phyloP scores from a whole-genome alignment of 2,797 vertebrate species.

The Acanthopagrus latus region DNA sequence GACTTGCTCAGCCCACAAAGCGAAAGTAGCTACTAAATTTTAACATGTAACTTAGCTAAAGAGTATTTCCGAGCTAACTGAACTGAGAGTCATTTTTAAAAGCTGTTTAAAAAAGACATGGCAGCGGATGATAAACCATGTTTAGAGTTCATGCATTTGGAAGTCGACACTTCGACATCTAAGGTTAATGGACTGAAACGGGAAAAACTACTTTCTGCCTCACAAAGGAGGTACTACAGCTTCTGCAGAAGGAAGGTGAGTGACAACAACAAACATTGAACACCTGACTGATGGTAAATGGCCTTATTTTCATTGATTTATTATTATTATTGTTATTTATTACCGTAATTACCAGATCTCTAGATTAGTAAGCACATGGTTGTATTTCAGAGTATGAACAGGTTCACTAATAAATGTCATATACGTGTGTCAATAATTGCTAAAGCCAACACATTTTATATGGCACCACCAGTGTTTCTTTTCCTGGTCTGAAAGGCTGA shows the following conservation, averaged over 20 bases:
- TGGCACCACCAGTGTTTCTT: too few species aligned
- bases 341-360: too few species aligned
- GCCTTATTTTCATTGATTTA: neutral
- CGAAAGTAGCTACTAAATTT: neutral
- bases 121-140: conserved; percentile 38
- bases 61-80: neutral
- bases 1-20: neutral
- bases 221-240: conserved; percentile 83
- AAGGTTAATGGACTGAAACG: conserved; percentile 64
- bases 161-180: conserved; percentile 78
- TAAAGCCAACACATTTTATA: too few species aligned
- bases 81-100: neutral
- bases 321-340: neutral
- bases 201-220: conserved; percentile 82
- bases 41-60: neutral
- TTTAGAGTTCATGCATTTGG: conserved; percentile 77
- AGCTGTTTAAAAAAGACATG: conserved; percentile 50
- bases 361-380: neutral
- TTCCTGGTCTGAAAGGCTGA: too few species aligned
- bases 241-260: conserved; percentile 90
- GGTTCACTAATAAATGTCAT: too few species aligned
- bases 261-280: neutral
- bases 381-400: too few species aligned
- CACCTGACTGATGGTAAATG: neutral
- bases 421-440: too few species aligned